Conservation (phyloP, 2,113 vertebrate genomes). For the Lamprologus sp. region DNA sequence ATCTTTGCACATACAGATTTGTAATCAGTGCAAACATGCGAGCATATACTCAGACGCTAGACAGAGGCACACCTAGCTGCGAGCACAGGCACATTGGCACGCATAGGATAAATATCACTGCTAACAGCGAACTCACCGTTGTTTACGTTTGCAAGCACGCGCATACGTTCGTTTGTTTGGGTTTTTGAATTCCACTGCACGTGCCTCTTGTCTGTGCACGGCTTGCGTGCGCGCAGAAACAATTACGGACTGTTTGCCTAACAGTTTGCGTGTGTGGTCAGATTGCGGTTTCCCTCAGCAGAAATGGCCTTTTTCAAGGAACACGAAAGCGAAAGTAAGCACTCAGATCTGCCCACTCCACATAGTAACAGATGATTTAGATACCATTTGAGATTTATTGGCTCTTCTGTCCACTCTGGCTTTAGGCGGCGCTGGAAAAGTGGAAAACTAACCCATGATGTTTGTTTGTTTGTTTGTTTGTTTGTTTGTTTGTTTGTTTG, state of each 20-base stretch:
- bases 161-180: neutral
- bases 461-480: neutral
- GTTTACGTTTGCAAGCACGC: neutral
- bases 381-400: neutral
- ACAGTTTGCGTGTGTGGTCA: neutral
- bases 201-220: neutral
- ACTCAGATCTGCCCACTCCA: neutral
- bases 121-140: neutral
- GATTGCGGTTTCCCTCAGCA: neutral
- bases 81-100: neutral
- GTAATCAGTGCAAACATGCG: neutral
- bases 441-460: neutral
- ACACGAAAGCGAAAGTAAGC: conserved; percentile 28
- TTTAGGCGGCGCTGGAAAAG: neutral
- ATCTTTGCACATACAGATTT: neutral
- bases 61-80: neutral
- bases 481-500: neutral
- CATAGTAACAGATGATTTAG: neutral
- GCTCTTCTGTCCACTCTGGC: neutral
- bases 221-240: neutral
- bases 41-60: neutral
- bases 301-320: neutral
- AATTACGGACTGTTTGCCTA: neutral
- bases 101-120: neutral
- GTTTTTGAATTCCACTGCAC: neutral